Evolutionary conservation across 2,797 vertebrate genomes (phyloP).

Genomic region (Falco cherrug): DNA sequence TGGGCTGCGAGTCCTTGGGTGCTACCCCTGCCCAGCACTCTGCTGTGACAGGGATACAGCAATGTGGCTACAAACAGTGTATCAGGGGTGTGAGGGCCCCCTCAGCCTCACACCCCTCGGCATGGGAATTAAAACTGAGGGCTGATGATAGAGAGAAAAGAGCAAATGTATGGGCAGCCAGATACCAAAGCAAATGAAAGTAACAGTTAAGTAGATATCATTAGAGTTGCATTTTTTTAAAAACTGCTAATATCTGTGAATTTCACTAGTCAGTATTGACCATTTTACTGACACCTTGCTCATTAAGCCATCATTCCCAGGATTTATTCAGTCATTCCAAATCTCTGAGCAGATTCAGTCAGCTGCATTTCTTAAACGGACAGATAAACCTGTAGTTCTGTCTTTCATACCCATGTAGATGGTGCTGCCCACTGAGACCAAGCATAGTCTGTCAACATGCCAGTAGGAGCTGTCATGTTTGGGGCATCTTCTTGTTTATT

Average conservation of each 20-base stretch:
- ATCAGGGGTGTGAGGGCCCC: no score
- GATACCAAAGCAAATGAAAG: neutral
- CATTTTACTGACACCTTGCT: neutral
- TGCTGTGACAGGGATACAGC: neutral
- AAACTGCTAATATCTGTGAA: neutral
- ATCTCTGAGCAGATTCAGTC: neutral
- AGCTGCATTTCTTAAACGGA: neutral
- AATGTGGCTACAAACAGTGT: neutral
- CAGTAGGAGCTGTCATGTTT: neutral
- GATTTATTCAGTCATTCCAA: neutral
- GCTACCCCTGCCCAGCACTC: neutral
- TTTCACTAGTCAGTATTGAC: neutral
- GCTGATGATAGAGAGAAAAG: neutral
- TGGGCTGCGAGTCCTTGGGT: neutral
- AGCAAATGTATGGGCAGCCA: neutral
- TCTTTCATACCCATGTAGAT: neutral
- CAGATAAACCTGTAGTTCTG: neutral
- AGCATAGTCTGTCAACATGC: neutral
- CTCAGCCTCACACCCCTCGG: neutral
- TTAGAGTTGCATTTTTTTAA: neutral
- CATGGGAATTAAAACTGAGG: neutral
- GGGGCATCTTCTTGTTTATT: neutral
- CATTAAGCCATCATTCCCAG: neutral
- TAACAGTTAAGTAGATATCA: neutral
- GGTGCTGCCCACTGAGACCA: neutral